A percentile compares a stretch with the other conserved stretches of the same genome.
phyloP scores from a whole-genome alignment of 2,113 vertebrate genomes.

The Vireo altiloquus region DNA sequence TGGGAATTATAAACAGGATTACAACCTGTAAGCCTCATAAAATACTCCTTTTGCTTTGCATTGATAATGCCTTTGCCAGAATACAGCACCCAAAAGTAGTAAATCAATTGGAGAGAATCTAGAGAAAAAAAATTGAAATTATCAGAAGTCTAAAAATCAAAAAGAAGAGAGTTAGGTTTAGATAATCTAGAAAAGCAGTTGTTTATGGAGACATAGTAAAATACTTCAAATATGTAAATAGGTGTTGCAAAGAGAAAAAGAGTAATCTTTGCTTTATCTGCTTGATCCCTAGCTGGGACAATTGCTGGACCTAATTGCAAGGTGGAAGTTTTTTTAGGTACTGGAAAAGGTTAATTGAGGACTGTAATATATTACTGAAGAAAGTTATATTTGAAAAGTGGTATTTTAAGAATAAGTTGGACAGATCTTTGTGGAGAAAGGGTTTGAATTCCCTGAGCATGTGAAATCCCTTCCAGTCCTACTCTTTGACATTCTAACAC shows the following conservation, averaged over 20 bases:
- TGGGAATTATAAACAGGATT: constrained; percentile 39
- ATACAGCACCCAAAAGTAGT: neutral
- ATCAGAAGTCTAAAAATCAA: neutral
- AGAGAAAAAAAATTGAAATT: neutral
- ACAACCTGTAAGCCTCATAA: neutral
- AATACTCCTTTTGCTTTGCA: neutral
- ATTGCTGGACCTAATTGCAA: neutral
- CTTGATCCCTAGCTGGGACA: neutral
- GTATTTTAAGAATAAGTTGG: neutral
- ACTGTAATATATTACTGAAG: neutral
- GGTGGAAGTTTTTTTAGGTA: neutral
- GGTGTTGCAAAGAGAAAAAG: neutral
- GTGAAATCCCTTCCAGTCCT: neutral
- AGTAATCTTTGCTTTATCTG: neutral
- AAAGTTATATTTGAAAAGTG: neutral
- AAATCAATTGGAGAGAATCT: neutral
- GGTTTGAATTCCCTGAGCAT: neutral
- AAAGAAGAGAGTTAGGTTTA: neutral
- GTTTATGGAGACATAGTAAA: neutral
- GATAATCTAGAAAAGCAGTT: neutral
- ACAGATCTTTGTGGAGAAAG: neutral
- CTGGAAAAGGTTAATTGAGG: neutral
- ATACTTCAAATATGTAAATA: neutral
- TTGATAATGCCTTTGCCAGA: constrained; percentile 8
- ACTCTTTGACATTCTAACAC: neutral